A percentile compares a stretch with the other conserved stretches of the same genome.
phyloP scores from a whole-genome alignment of 2,888 invertebrate species.

The Tetanocera ferruginea region DNA sequence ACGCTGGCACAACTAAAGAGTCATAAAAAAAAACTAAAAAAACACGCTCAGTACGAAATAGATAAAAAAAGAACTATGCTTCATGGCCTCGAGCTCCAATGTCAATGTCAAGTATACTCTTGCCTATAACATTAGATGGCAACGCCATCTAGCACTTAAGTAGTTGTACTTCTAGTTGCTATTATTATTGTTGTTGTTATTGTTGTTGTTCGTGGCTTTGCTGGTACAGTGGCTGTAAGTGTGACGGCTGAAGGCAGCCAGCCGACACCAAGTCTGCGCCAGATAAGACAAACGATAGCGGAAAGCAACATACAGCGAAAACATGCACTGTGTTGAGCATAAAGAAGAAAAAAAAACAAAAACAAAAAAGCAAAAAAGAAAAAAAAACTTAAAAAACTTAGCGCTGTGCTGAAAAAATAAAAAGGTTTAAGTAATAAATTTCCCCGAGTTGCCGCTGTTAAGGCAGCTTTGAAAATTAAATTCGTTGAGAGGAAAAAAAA shows the following conservation, averaged over 20 bases:
- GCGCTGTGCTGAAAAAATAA: background rate
- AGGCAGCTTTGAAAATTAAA: too few relatives aligned
- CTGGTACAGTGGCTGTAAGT: background rate
- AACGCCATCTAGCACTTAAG: too few relatives aligned
- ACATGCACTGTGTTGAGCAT: background rate
- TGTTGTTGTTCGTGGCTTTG: background rate
- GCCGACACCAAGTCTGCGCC: slow-evolving; percentile 19
- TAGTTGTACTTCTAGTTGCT: background rate
- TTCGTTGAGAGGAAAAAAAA: too few relatives aligned
- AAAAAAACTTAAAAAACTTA: slow-evolving; percentile 1
- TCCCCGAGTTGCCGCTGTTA: too few relatives aligned
- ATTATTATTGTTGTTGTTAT: background rate
- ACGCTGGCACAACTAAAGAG: too few relatives aligned
- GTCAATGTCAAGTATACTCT: too few relatives aligned
- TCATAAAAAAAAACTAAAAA: too few relatives aligned
- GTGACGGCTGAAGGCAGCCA: background rate
- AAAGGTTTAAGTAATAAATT: background rate
- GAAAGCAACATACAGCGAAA: background rate
- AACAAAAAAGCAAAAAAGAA: background rate
- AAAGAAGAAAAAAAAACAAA: background rate
- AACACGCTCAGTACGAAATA: too few relatives aligned
- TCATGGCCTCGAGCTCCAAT: too few relatives aligned
- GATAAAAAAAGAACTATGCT: too few relatives aligned
- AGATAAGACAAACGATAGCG: slow-evolving; percentile 19
- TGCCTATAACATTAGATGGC: too few relatives aligned